Base-by-base conservation (phyloP, 2,797 vertebrate species). In the Chromis chromis region DNA sequence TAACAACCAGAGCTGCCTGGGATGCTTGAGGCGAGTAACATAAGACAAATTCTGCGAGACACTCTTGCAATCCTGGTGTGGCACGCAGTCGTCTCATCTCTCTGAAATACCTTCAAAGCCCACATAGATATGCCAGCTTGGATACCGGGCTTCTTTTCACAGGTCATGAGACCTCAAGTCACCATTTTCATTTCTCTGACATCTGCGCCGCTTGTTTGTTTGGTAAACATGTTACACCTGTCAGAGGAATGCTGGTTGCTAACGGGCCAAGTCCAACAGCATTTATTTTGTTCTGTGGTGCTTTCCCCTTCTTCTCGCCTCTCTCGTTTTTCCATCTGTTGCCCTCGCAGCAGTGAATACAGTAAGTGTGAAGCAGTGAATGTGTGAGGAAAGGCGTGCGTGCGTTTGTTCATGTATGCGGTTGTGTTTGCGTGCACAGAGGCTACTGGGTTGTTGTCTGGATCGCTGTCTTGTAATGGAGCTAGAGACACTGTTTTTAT, bases 201-300 rank as follows among this genome's bases (percentile, higher is more conserved):
- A 91, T 92, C 86, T 84, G 70, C 77, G 88, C 83, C 88, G 93
- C 92, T 95, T 91, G 91, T 95, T 96, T 96, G 92, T 92, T 96
- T 93, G 91, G 93, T 97, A 97, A 97, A 97, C 96, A 97, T 88
- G 93, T 90, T 92, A 94, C 97, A 97, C 96, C 96, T 98, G 96
- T 96, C 94, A 74, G 88, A 91, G 94, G 93, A 95, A 96, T 94
- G 94, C 84, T 0, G 89, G 93, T 94, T 93, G 94, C 94, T 94
- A 95, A 91, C 93, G 89, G 95, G 90, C 91, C 94, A 91, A 93
- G 92, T 94, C 86, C 86, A 89, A 48, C 92, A 93, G 82, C 91
- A 95, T 96, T 95, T 95, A 95, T 95, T 94, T 88, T 93, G 83
- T 92, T 94, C 87, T 86, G 82, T 59, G 87, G 90, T 92, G 88